These are phyloP conservation scores for Arbacia lixula DNA, from an alignment of 53 echinoderm and acorn worm genomes.

Conservation along the genomic window DNA sequence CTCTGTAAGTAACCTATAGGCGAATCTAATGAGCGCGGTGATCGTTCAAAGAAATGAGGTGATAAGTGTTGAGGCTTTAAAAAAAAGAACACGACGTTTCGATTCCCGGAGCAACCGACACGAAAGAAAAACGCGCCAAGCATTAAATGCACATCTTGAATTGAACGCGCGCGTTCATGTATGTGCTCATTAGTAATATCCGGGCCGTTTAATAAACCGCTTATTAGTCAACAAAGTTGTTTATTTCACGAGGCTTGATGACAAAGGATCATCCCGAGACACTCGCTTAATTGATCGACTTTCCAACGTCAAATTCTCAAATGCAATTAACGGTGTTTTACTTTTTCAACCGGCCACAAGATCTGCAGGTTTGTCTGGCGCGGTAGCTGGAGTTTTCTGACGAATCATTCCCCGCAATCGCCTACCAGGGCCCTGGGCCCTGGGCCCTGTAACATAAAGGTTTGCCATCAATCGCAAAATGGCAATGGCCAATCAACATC, in stretches of 20 bases:
- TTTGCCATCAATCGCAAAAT: too few relatives aligned
- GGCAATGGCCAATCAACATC: too few relatives aligned
- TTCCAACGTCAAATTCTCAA: not conserved
- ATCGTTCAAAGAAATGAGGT: too few relatives aligned
- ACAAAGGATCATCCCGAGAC: slow-evolving; percentile 15
- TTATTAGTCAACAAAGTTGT: slow-evolving; percentile 21
- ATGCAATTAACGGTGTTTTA: slow-evolving; percentile 16
- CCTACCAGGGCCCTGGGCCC: too few relatives aligned
- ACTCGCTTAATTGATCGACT: slow-evolving; percentile 4
- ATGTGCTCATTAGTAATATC: slow-evolving; percentile 41
- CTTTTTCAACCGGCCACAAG: too few relatives aligned
- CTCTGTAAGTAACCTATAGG: too few relatives aligned
- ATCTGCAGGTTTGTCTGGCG: too few relatives aligned
- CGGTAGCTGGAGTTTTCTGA: too few relatives aligned
- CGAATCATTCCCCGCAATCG: too few relatives aligned
- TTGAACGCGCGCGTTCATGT: slow-evolving; percentile 2
- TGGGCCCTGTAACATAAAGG: too few relatives aligned
- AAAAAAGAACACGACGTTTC: not conserved
- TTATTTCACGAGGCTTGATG: slow-evolving; percentile 37
- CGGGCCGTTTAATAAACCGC: slow-evolving; percentile 7
- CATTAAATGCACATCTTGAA: slow-evolving; percentile 13
- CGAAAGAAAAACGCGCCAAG: too few relatives aligned
- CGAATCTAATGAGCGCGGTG: too few relatives aligned
- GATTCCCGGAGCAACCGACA: not conserved
- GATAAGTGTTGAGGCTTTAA: not conserved